A percentile compares a stretch with the other conserved stretches of the same genome.
Evolutionary conservation across 2,888 invertebrate genomes (phyloP).

Genomic region (Synanthedon andrenaeformis): DNA sequence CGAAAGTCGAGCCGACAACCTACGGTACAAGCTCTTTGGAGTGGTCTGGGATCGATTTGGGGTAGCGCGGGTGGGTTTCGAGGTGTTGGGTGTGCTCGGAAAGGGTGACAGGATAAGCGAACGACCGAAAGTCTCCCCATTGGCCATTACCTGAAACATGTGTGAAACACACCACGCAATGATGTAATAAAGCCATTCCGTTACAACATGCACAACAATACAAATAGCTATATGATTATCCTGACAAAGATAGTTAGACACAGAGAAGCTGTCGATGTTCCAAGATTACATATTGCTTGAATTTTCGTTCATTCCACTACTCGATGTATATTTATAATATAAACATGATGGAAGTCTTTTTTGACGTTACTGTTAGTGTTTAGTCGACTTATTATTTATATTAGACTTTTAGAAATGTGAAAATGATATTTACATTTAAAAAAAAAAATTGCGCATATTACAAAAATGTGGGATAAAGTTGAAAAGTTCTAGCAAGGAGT

Average conservation of each 20-base stretch:
- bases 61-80: constrained; percentile 43
- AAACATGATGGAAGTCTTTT: too few relatives aligned
- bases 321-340: not conserved
- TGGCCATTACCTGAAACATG: constrained; percentile 79
- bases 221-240: constrained; percentile 23
- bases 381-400: too few relatives aligned
- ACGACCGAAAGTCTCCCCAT: constrained; percentile 75
- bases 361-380: too few relatives aligned
- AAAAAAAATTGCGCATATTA: too few relatives aligned
- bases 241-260: constrained; percentile 47
- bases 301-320: constrained; percentile 1
- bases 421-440: too few relatives aligned
- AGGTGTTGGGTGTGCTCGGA: constrained; percentile 47
- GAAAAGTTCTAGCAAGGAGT: too few relatives aligned
- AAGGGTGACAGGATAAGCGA: constrained; percentile 70
- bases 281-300: too few relatives aligned
- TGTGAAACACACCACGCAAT: constrained; percentile 72
- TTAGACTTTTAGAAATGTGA: too few relatives aligned
- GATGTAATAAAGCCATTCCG: constrained; percentile 71
- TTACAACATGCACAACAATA: constrained; percentile 64
- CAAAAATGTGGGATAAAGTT: too few relatives aligned
- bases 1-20: constrained; percentile 58
- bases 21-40: constrained; percentile 59
- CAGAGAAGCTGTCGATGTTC: constrained; percentile 30
- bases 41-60: constrained; percentile 56